Percentiles rank a stretch among this genome's conserved stretches.
These are phyloP conservation scores for Keiferia lycopersicella DNA, from an alignment of 2,888 invertebrate genomes.

Conservation along the genomic window DNA sequence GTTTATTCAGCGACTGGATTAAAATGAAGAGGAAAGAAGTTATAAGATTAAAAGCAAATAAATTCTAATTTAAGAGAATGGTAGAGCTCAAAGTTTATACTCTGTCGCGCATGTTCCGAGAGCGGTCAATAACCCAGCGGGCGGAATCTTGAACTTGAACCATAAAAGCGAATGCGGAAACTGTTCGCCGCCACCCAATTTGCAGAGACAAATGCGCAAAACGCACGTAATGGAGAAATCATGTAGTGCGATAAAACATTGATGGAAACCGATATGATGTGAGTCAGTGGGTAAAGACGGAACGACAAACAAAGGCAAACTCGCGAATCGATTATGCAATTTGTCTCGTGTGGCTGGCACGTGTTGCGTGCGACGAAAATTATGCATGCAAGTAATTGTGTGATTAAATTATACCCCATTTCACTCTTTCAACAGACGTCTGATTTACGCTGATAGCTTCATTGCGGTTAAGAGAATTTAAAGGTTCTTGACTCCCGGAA, in stretches of 20 bases:
- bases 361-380: slow-evolving; percentile 6
- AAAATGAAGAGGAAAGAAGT: not conserved
- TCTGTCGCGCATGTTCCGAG: slow-evolving; percentile 59
- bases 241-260: slow-evolving; percentile 30
- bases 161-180: slow-evolving; percentile 54
- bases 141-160: slow-evolving; percentile 75
- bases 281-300: slow-evolving; percentile 11
- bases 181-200: slow-evolving; percentile 44
- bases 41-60: slow-evolving; percentile 3
- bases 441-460: not conserved
- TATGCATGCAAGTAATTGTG: slow-evolving; percentile 10
- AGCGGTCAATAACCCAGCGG: slow-evolving; percentile 67
- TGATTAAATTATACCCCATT: slow-evolving; percentile 3
- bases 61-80: slow-evolving; percentile 34
- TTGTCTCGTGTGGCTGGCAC: slow-evolving; percentile 11
- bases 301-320: not conserved
- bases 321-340: slow-evolving; percentile 19
- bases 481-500: slow-evolving; percentile 8
- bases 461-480: not conserved
- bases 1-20: slow-evolving; percentile 2
- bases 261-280: slow-evolving; percentile 26
- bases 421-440: slow-evolving; percentile 6
- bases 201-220: slow-evolving; percentile 45
- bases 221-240: slow-evolving; percentile 20
- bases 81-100: slow-evolving; percentile 43